These are phyloP conservation scores for Caenorhabditis sp. DNA, from an alignment of 2,888 invertebrate species.

Conservation along the genomic window DNA sequence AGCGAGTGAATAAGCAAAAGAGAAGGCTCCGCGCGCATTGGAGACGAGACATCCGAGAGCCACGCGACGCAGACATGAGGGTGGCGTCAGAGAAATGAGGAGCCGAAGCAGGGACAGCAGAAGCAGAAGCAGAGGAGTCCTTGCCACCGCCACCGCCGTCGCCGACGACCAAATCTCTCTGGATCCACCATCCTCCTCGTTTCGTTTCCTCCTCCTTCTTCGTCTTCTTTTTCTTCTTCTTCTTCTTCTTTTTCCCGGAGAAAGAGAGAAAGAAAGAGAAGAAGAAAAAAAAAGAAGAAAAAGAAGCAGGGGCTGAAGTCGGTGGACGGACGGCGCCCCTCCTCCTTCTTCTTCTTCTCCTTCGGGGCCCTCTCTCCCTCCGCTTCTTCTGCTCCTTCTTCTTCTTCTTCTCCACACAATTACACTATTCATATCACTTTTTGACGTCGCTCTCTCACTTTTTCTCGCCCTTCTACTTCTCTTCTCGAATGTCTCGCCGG, in stretches of 20 bases:
- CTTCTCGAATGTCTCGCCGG: constrained; percentile 15
- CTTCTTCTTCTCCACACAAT: constrained; percentile 21
- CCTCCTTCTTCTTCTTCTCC: constrained; percentile 12
- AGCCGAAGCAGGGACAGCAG: constrained; percentile 19
- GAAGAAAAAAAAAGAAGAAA: constrained; percentile 1
- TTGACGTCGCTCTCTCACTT: constrained; percentile 49
- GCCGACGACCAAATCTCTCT: constrained; percentile 44
- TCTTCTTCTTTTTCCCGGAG: too few relatives aligned
- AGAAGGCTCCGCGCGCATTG: constrained; percentile 34
- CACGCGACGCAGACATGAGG: constrained; percentile 33
- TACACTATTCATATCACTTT: constrained; percentile 54
- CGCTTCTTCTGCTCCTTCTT: constrained; percentile 6
- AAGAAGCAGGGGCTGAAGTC: constrained; percentile 16
- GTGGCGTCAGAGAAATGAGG: constrained; percentile 49
- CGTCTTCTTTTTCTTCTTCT: too few relatives aligned
- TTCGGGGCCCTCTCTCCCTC: too few relatives aligned
- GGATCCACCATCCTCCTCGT: constrained; percentile 18
- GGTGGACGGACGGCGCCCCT: constrained; percentile 12
- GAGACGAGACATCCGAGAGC: constrained; percentile 14
- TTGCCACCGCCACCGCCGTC: too few relatives aligned
- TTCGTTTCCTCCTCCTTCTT: too few relatives aligned
- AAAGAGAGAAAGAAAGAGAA: constrained; percentile 17
- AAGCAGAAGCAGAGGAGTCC: not conserved
- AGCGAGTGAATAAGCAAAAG: constrained; percentile 41
- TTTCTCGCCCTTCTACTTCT: constrained; percentile 15